Evolutionary conservation across 2,888 invertebrate species (phyloP).

Genomic region (Calliopum simillimum): DNA sequence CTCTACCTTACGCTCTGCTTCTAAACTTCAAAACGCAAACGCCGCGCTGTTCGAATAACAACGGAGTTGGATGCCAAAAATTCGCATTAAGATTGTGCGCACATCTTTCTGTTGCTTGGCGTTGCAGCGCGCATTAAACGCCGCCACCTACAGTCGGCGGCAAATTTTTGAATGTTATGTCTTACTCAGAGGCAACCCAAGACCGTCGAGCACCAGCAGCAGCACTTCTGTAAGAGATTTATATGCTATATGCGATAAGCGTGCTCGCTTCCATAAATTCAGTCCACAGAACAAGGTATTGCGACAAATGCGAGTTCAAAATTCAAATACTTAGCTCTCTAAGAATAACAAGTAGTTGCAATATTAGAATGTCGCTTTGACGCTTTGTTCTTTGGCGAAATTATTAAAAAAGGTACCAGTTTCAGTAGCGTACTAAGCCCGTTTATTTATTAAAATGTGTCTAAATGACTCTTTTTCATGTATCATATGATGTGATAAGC

Average conservation of each 20-base stretch:
- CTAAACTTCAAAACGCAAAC: slow-evolving; percentile 36
- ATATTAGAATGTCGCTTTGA: background rate
- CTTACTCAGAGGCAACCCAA: slow-evolving; percentile 14
- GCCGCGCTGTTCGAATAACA: slow-evolving; percentile 28
- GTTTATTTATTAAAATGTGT: too few species aligned
- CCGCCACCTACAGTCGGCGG: slow-evolving; percentile 36
- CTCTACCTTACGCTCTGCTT: background rate
- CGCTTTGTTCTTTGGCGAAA: slow-evolving; percentile 1
- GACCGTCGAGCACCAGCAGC: background rate
- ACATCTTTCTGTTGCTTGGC: slow-evolving; percentile 23
- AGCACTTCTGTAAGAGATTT: slow-evolving; percentile 24
- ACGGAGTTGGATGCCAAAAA: slow-evolving; percentile 22
- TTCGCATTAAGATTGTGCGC: slow-evolving; percentile 31
- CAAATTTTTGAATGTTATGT: slow-evolving; percentile 16
- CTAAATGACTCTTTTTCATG: too few species aligned
- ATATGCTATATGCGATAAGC: slow-evolving; percentile 21
- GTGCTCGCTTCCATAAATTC: slow-evolving; percentile 26
- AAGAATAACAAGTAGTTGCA: slow-evolving; percentile 32
- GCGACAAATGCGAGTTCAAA: background rate
- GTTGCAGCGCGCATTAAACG: slow-evolving; percentile 13
- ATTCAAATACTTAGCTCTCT: slow-evolving; percentile 34
- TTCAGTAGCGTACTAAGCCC: too few species aligned
- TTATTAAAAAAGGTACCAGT: background rate
- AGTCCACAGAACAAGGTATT: slow-evolving; percentile 3
- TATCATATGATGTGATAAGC: too few species aligned